Evolutionary conservation across 2,113 vertebrate species (phyloP), one percentile per base, ranked within the genome.

Genomic region (Neodontobutis hainanensis): DNA sequence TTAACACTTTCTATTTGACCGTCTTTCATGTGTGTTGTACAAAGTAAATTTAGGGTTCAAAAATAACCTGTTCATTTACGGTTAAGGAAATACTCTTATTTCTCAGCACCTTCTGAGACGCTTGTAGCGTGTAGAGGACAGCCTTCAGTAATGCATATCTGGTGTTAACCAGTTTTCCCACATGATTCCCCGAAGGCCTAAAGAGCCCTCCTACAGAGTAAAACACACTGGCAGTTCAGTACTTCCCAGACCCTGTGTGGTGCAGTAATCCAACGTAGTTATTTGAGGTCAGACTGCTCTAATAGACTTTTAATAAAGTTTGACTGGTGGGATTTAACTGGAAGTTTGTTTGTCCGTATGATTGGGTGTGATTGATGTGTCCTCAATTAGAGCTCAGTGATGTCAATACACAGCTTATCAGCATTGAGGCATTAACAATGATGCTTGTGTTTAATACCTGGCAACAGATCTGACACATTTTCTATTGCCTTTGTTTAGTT

Each of bases 261-360:
- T 72, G 69, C 58, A 73, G 61, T 82, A 80, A 88, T 85, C 80
- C 75, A 61, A 36, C 63, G 75, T 75, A 69, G 68, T 77, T 78
- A 59, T 70, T 72, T n/a, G 42, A 71, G 81, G 81, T 82, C 85
- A 82, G 81, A 68, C 68, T 75, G 2, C 38, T 55, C 75, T 84
- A 82, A 84, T 82, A 81, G 63, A 77, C 70, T 75, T 84, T 84
- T 89, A 87, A 87, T 89, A 82, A 86, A 78, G 77, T 87, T 80
- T 81, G 64, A 73, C 48, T 14, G 43, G 70, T n/a, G 36, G 48
- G 16, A 36, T 38, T 12, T 32, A 34, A 36, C 35, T 12, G 1
- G 60, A 56, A 40, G 60, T 61, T 56, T 70, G 48, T 42, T 14
- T 83, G 55, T 52, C 11, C 34, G 11, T 61, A 32, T 19, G 16